Evolutionary conservation across 2,888 invertebrate genomes (phyloP).

Genomic region (Cancer borealis): DNA sequence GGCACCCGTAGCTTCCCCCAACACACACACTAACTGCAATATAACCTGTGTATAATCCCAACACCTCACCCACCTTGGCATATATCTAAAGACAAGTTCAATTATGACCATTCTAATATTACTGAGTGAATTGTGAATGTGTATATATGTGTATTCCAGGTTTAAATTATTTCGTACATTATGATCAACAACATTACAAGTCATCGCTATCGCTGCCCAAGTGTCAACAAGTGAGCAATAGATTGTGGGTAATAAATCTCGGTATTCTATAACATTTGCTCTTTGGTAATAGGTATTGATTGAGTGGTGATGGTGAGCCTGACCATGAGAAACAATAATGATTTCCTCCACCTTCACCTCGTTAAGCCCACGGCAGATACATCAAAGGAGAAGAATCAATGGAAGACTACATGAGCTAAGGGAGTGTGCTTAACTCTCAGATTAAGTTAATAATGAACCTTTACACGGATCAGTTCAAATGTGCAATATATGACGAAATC

Average conservation of each 20-base stretch:
- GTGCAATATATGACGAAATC: constrained; percentile 8
- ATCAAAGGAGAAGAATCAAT: background rate
- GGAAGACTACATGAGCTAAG: constrained; percentile 41
- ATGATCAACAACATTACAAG: background rate
- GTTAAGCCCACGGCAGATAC: background rate
- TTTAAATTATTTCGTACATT: background rate
- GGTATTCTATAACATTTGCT: background rate
- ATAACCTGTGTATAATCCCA: background rate
- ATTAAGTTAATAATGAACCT: background rate
- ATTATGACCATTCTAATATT: background rate
- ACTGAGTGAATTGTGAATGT: background rate
- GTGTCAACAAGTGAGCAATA: constrained; percentile 31
- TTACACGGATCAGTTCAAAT: background rate
- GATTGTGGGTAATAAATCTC: background rate
- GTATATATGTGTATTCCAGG: background rate
- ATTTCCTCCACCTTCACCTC: background rate
- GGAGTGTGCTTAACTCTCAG: background rate
- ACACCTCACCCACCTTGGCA: background rate
- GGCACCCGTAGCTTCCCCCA: background rate
- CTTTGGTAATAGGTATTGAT: background rate
- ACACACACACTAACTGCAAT: background rate
- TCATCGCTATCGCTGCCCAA: background rate
- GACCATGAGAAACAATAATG: background rate
- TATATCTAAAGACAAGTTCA: background rate
- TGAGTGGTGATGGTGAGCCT: constrained; percentile 23